Evolutionary conservation across 2,113 vertebrate genomes (phyloP).

Genomic region (Chlamydotis undulata): DNA sequence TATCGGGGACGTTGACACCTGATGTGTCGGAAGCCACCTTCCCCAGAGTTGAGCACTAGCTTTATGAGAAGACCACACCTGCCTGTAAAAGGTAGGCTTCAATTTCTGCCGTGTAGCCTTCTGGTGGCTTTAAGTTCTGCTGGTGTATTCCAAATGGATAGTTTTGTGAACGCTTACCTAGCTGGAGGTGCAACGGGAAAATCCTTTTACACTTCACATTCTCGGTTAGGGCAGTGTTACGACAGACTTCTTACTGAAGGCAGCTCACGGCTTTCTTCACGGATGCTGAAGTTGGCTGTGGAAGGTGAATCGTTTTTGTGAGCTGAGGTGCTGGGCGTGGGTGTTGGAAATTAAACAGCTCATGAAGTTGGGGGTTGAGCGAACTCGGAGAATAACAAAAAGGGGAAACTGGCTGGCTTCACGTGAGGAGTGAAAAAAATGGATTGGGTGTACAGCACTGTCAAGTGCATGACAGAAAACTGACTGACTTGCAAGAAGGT

Average conservation of each 20-base stretch:
- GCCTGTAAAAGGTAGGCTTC: conserved; percentile 2
- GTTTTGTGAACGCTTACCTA: not conserved
- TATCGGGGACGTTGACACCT: conserved; percentile 26
- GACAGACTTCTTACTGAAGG: not conserved
- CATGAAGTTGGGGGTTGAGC: accelerated
- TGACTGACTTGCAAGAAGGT: not conserved
- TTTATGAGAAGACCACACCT: not conserved
- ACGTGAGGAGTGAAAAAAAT: not conserved
- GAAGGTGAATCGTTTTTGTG: not conserved
- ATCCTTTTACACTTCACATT: not conserved
- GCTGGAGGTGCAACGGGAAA: not conserved
- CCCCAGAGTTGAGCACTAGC: conserved; percentile 66
- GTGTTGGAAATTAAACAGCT: not conserved
- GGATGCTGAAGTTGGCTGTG: not conserved
- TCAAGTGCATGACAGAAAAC: not conserved
- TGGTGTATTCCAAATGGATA: not conserved
- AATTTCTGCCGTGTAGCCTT: not conserved
- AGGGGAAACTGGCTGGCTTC: not conserved
- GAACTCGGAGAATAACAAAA: not conserved
- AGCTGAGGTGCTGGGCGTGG: not conserved
- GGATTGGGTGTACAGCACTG: not conserved
- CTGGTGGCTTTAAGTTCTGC: not conserved
- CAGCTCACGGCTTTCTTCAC: not conserved
- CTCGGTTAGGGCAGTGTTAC: not conserved
- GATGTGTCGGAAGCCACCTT: conserved; percentile 62